phyloP scores from a whole-genome alignment of 2,888 invertebrate genomes.

The Apodemia mormo region DNA sequence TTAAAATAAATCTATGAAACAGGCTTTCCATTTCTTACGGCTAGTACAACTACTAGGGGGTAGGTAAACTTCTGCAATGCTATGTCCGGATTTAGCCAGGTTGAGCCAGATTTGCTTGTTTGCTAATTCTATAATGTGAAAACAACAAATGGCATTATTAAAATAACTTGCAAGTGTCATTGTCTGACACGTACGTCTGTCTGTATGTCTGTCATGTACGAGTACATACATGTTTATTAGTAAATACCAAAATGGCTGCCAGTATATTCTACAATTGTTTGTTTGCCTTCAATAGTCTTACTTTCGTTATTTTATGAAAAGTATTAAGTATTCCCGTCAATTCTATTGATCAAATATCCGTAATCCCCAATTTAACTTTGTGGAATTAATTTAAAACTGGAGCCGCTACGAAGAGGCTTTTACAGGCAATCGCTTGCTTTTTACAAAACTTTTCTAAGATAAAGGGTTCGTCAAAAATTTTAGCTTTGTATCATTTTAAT shows the following conservation, averaged over 20 bases:
- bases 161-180: too few relatives aligned
- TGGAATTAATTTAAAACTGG: constrained; percentile 77
- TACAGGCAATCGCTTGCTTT: constrained; percentile 49
- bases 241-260: background rate
- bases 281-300: background rate
- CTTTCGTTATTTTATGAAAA: constrained; percentile 19
- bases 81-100: too few relatives aligned
- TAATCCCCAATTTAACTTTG: constrained; percentile 80
- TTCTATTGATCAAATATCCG: constrained; percentile 62
- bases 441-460: constrained; percentile 60
- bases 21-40: too few relatives aligned
- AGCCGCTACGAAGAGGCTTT: constrained; percentile 60
- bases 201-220: too few relatives aligned
- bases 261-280: background rate
- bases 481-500: constrained; percentile 39
- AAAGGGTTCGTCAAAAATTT: constrained; percentile 60
- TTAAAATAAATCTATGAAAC: too few relatives aligned
- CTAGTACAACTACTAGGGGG: too few relatives aligned
- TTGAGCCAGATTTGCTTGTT: too few relatives aligned
- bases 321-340: constrained; percentile 39
- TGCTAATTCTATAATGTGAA: too few relatives aligned
- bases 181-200: too few relatives aligned
- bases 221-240: too few relatives aligned
- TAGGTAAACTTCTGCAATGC: too few relatives aligned
- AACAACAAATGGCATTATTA: too few relatives aligned